Conservation (phyloP, 2,888 invertebrate genomes). For the Ophioninae sp. region DNA sequence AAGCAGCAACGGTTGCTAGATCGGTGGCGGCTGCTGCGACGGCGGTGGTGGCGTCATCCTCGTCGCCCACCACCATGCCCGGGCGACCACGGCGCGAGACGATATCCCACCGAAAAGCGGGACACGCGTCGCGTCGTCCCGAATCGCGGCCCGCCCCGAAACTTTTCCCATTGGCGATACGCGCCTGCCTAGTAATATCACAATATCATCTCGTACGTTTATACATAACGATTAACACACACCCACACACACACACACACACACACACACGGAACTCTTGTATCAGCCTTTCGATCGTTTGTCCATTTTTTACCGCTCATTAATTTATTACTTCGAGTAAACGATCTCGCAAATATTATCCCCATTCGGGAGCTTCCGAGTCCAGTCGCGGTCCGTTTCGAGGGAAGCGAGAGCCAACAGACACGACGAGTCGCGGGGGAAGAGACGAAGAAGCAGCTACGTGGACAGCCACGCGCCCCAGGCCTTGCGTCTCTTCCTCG, state of each 20-base stretch:
- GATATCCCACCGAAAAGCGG: no score
- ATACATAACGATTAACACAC: constrained; percentile 70
- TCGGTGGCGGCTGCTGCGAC: constrained; percentile 54
- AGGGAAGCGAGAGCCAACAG: not conserved
- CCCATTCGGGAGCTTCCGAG: constrained; percentile 66
- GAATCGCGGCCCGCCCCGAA: constrained; percentile 21
- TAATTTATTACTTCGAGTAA: constrained; percentile 74
- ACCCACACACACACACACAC: constrained; percentile 43
- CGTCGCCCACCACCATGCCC: no score
- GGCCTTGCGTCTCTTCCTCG: constrained; percentile 69
- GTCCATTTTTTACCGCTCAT: constrained; percentile 73
- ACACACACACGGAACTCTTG: constrained; percentile 68
- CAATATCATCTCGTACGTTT: constrained; percentile 77
- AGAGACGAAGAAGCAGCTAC: constrained; percentile 69
- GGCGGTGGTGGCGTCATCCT: not conserved
- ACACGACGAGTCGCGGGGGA: constrained; percentile 35
- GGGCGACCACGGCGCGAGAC: no score
- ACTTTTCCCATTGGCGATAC: constrained; percentile 45
- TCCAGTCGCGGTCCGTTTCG: constrained; percentile 36
- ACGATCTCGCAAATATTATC: constrained; percentile 62
- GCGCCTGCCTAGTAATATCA: constrained; percentile 66
- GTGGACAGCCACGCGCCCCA: constrained; percentile 67
- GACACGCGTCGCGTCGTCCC: not conserved
- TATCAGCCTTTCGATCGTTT: constrained; percentile 77
- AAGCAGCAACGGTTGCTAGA: constrained; percentile 80